These are phyloP conservation scores for Hippopotamyrus pictus DNA, from an alignment of 2,797 vertebrate species.

Conservation along the genomic window DNA sequence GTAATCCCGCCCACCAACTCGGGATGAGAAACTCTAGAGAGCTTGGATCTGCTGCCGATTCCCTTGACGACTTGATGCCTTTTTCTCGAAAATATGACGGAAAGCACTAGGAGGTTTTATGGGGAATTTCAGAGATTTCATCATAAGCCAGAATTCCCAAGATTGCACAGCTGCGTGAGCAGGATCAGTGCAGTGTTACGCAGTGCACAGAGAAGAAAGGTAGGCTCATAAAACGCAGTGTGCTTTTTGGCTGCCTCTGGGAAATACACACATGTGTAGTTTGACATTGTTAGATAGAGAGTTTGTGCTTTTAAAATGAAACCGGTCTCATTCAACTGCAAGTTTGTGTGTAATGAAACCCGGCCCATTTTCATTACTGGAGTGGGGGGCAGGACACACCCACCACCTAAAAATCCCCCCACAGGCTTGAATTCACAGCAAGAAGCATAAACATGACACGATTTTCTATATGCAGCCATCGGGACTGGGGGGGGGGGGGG, in stretches of 20 bases:
- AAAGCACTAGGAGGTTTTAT: constrained; percentile 31
- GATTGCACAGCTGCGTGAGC: not conserved
- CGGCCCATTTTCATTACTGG: not conserved
- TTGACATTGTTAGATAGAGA: not conserved
- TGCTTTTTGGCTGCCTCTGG: not conserved
- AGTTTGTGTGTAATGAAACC: not conserved
- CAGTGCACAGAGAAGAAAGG: not conserved
- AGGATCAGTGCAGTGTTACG: not conserved
- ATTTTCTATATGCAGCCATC: not conserved
- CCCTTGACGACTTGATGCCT: constrained; percentile 39
- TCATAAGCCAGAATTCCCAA: not conserved
- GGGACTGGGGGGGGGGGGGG: not conserved
- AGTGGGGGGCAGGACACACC: not conserved
- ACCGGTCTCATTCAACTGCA: not conserved
- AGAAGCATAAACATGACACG: not conserved
- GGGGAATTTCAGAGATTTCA: constrained; percentile 25
- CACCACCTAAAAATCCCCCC: not conserved
- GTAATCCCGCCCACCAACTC: not conserved
- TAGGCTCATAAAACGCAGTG: not conserved
- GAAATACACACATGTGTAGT: not conserved
- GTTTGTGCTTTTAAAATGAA: not conserved
- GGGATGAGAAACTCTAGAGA: constrained; percentile 12
- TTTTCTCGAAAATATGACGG: constrained; percentile 42
- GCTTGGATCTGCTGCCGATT: constrained; percentile 40
- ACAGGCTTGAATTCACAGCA: not conserved